Evolutionary conservation across 2,113 vertebrate genomes (phyloP).

Genomic region (Lutjanus erythropterus): DNA sequence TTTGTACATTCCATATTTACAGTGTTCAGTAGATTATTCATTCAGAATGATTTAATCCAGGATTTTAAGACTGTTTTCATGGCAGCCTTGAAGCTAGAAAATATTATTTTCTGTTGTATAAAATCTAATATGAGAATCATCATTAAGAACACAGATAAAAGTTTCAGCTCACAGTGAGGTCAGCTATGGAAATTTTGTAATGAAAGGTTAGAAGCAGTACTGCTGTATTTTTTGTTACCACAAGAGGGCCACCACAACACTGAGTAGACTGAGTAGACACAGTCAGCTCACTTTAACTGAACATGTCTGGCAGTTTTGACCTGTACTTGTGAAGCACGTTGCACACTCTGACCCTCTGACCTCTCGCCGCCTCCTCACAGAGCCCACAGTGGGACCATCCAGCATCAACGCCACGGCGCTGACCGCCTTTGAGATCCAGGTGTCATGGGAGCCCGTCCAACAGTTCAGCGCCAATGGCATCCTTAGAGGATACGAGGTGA

Average conservation of each 20-base stretch:
- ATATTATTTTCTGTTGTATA: background rate
- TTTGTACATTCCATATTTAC: background rate
- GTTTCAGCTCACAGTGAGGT: background rate
- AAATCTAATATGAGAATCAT: background rate
- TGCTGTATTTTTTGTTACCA: conserved; percentile 16
- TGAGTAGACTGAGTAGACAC: background rate
- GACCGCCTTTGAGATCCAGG: conserved; percentile 92
- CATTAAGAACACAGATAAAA: background rate
- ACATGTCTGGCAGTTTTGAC: background rate
- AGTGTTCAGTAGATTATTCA: background rate
- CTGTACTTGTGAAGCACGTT: background rate
- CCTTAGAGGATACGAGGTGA: conserved; percentile 95
- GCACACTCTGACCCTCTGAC: background rate
- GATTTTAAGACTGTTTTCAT: background rate
- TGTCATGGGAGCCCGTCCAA: conserved; percentile 93
- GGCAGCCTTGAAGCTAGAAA: too few relatives aligned
- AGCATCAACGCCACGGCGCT: conserved; percentile 89
- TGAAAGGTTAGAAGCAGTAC: background rate
- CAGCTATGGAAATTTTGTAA: background rate
- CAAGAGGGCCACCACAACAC: conserved; percentile 32
- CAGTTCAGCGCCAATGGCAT: conserved; percentile 87
- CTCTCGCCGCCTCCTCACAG: conserved; percentile 74
- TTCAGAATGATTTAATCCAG: background rate
- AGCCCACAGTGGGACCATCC: conserved; percentile 90
- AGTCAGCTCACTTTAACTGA: background rate